A percentile compares a stretch with the other conserved stretches of the same genome.
Evolutionary conservation across 2,888 invertebrate genomes (phyloP).

Genomic region (Adelognathus sp.): DNA sequence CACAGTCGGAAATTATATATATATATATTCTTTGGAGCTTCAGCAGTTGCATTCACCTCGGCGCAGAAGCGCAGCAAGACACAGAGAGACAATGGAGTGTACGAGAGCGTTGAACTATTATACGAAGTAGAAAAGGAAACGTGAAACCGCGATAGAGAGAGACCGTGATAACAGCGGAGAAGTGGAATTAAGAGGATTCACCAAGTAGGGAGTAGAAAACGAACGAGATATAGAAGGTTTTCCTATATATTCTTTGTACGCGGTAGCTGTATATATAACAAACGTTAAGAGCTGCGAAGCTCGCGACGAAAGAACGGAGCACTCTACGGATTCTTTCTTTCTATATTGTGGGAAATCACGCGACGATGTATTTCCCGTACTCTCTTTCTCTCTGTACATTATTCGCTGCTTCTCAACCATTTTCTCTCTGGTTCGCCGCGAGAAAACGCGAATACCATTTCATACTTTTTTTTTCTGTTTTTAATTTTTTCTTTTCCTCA

Average conservation of each 20-base stretch:
- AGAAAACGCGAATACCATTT: background rate
- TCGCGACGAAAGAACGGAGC: conserved; percentile 39
- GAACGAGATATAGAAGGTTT: conserved; percentile 2
- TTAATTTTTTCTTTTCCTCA: background rate
- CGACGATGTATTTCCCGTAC: conserved; percentile 25
- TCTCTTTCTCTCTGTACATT: background rate
- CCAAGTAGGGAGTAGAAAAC: conserved; percentile 23
- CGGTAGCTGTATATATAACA: background rate
- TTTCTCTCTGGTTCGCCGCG: background rate
- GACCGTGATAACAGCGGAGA: too few relatives aligned
- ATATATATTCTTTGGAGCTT: background rate
- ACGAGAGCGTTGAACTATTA: background rate
- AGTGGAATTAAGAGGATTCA: conserved; percentile 50
- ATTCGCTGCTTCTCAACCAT: background rate
- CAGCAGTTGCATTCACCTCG: conserved; percentile 21
- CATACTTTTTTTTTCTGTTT: background rate
- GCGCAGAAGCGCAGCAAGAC: background rate
- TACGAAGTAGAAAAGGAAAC: conserved; percentile 4
- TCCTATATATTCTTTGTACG: background rate
- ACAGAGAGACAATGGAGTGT: background rate
- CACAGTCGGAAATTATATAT: background rate
- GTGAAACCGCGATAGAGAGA: conserved; percentile 18
- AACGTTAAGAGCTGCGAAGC: background rate
- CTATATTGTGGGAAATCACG: conserved; percentile 47
- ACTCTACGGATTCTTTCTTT: conserved; percentile 48